These are phyloP conservation scores for Tribolium madens DNA, from an alignment of 1,140 invertebrate genomes.

Conservation along the genomic window DNA sequence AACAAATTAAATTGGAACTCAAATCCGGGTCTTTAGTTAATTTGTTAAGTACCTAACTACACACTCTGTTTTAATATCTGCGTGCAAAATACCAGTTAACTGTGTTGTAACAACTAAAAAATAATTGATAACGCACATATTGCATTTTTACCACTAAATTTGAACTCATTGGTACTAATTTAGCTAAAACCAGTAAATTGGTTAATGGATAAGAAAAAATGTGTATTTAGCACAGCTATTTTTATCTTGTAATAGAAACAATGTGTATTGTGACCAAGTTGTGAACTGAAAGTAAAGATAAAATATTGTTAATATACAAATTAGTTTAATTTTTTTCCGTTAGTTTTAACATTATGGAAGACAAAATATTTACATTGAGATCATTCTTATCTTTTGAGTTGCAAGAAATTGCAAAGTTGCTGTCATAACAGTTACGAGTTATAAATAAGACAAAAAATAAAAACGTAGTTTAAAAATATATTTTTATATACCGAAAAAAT, in stretches of 20 bases:
- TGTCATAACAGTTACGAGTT: not conserved
- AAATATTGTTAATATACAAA: not conserved
- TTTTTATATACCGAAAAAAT: too few relatives aligned
- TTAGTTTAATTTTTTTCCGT: not conserved
- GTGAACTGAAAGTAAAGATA: not conserved
- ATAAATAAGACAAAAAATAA: not conserved
- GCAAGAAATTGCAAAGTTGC: not conserved
- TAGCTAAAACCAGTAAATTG: not conserved
- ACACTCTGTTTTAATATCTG: too few relatives aligned
- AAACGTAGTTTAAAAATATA: not conserved
- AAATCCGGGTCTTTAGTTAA: too few relatives aligned
- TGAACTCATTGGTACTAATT: not conserved
- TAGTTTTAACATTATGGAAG: not conserved
- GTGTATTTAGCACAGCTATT: not conserved
- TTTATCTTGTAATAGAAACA: not conserved
- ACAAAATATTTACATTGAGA: not conserved
- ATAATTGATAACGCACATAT: not conserved
- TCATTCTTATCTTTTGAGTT: not conserved
- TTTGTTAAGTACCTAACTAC: too few relatives aligned
- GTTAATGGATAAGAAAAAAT: not conserved
- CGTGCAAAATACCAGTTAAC: too few relatives aligned
- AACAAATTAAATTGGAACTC: not conserved
- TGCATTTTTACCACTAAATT: not conserved
- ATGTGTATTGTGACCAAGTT: not conserved
- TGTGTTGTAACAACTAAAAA: not conserved